Conservation (phyloP, 2,888 invertebrate species). For the Gisinianus flammeolus region DNA sequence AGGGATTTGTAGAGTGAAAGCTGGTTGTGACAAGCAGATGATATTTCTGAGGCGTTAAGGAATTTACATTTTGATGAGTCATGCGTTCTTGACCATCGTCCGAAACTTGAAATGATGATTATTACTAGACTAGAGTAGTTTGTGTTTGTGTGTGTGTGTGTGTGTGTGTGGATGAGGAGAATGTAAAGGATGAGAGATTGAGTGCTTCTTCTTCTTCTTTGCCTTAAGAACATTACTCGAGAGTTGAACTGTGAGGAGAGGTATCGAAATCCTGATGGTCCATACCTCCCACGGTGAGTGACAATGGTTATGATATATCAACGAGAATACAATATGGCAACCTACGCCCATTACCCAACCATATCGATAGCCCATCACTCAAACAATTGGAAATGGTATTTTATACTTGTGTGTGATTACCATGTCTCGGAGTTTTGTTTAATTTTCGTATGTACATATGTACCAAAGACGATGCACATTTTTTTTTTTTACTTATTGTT, state of each 20-base stretch:
- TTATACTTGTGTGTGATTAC: neutral
- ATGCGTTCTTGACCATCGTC: slow-evolving; percentile 42
- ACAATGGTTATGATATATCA: slow-evolving; percentile 53
- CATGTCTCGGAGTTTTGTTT: no score
- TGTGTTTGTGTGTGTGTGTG: neutral
- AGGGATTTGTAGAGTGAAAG: slow-evolving; percentile 27
- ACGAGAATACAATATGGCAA: slow-evolving; percentile 45
- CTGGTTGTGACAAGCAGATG: slow-evolving; percentile 38
- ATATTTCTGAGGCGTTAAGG: slow-evolving; percentile 35
- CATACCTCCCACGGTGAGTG: slow-evolving; percentile 53
- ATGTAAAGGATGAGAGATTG: neutral
- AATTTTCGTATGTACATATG: no score
- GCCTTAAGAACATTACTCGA: neutral
- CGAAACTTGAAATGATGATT: slow-evolving; percentile 4
- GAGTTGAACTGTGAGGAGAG: slow-evolving; percentile 24
- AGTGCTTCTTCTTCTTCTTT: neutral
- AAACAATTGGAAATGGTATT: slow-evolving; percentile 43
- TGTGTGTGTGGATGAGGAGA: neutral
- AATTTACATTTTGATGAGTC: slow-evolving; percentile 50
- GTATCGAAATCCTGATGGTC: slow-evolving; percentile 45
- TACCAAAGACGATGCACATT: no score
- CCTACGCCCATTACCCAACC: slow-evolving; percentile 43
- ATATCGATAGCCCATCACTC: slow-evolving; percentile 50
- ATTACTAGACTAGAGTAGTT: neutral
- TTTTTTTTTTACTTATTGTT: neutral